Evolutionary conservation across 2,113 vertebrate genomes (phyloP), one percentile per base, ranked within the genome.

Genomic region (Gnathonemus echidnorhynchus): DNA sequence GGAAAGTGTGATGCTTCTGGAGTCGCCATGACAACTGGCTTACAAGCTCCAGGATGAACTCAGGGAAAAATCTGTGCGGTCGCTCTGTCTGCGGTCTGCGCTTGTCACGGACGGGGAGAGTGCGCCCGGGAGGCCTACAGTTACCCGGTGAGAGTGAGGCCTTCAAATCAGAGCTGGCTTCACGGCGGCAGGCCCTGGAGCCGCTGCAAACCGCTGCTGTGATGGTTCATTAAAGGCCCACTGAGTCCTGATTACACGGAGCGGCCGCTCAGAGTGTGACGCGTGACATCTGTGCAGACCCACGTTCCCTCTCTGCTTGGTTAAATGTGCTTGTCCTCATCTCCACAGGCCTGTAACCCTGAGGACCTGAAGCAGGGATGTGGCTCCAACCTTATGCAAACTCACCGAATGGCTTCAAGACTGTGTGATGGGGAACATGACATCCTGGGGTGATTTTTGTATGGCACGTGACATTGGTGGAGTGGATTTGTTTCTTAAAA

Each of bases 361-460:
- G 92, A 91, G 89, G 91, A 93, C 91, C 92, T 92, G 91, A 92
- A 92, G 93, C 91, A 89, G 0, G 89, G 93, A 95, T 93, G 93
- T 93, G 92, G 93, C 95, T 93, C 93, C 93, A 95, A 93, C 90
- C 94, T 95, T 96, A 96, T 96, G 95, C 96, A 96, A 96, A 96
- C 95, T 93, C 92, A 92, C 93, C 92, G 95, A 95, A 95, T 92
- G 95, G 96, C 96, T 96, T 95, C 89, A 96, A 94, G 94, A 95
- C 77, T 91, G 92, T 94, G 93, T 93, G 93, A 91, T 90, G 90
- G 88, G 88, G 89, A 91, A 87, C 93, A 90, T 94, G 88, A 93
- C 93, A 87, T 92, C 49, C 70, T 49, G 49, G 58, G 66, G 86
- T 93, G 96, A 96, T 96, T 96, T 96, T 96, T 96, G 80, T 96